Percentiles rank a stretch among this genome's conserved stretches.
Evolutionary conservation across 2,797 vertebrate species (phyloP).

Genomic region (Gobio occitaniae): DNA sequence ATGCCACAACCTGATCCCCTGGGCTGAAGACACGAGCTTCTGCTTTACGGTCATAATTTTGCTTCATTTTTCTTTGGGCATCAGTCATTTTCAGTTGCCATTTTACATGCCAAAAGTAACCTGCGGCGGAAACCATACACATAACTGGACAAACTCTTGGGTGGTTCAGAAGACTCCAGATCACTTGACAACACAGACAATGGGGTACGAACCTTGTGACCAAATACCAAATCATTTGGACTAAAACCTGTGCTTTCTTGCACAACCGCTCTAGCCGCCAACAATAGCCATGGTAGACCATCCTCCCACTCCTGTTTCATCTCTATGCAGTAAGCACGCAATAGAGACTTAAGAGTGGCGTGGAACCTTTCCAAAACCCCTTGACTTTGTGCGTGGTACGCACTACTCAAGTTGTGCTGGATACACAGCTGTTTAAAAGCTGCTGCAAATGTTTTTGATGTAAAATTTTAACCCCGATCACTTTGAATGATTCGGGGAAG

Average conservation of each 20-base stretch:
- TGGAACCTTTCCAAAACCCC: constrained; percentile 24
- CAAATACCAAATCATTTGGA: not conserved
- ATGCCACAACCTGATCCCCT: not conserved
- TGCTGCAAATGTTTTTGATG: not conserved
- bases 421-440: constrained; percentile 29
- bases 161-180: not conserved
- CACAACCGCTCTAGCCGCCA: not conserved
- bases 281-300: not conserved
- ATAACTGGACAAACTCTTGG: not conserved
- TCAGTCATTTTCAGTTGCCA: not conserved
- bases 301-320: not conserved
- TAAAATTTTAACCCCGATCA: no score
- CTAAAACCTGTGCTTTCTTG: not conserved
- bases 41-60: not conserved
- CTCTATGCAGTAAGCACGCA: not conserved
- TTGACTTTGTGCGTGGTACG: constrained; percentile 32
- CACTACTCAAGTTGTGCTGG: not conserved
- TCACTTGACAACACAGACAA: not conserved
- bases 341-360: not conserved
- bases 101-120: not conserved
- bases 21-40: not conserved
- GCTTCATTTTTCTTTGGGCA: not conserved
- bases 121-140: not conserved
- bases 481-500: no score
- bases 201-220: not conserved